Conservation (phyloP, 2,797 vertebrate species). For the Leptatherina wallacei region DNA sequence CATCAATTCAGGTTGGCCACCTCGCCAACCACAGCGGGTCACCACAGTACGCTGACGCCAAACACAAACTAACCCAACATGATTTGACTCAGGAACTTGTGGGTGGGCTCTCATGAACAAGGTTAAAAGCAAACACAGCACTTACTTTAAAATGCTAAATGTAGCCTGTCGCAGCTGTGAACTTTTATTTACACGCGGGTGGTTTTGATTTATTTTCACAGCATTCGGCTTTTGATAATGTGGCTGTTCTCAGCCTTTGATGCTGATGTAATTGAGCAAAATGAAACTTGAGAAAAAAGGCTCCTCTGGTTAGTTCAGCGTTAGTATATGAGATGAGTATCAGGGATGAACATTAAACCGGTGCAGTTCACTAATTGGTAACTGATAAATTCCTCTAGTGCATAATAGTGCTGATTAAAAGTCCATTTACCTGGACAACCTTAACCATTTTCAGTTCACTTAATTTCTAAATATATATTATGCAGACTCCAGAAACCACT, state of each 20-base stretch:
- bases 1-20: conserved; percentile 59
- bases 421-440: background rate
- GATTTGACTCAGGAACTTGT: conserved; percentile 36
- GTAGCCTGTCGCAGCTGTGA: conserved; percentile 10
- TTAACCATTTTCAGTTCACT: too few species aligned
- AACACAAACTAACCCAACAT: conserved; percentile 51
- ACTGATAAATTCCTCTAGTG: background rate
- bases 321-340: background rate
- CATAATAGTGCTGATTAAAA: background rate
- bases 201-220: conserved; percentile 22
- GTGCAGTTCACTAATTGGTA: background rate
- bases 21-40: conserved; percentile 52
- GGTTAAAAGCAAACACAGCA: conserved; percentile 21
- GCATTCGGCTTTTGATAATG: conserved; percentile 14
- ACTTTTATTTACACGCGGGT: conserved; percentile 17
- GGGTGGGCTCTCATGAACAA: conserved; percentile 40
- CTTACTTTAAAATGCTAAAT: conserved; percentile 32
- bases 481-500: too few species aligned
- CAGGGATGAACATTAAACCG: background rate
- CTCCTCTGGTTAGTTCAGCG: background rate
- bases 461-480: too few species aligned
- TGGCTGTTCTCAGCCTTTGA: conserved; percentile 15
- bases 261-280: conserved; percentile 26
- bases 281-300: background rate
- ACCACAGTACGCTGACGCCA: conserved; percentile 34